Evolutionary conservation across 2,888 invertebrate species (phyloP), one percentile per base, ranked within the genome.

Genomic region (Oithona nana): DNA sequence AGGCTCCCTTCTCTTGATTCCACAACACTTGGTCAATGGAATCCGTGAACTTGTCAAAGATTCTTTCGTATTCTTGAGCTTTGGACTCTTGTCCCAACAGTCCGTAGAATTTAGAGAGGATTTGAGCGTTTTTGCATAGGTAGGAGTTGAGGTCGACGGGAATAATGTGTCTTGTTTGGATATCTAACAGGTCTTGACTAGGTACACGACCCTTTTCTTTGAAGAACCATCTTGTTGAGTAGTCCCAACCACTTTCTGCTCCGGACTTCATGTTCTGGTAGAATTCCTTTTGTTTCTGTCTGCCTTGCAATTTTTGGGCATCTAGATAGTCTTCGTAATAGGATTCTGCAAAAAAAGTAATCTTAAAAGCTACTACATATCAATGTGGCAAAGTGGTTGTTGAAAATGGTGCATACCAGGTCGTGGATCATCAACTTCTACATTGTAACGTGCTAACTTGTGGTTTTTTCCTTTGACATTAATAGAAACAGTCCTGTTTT

Each of bases 211-310:
- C 49, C n/a, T 49, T 30, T 52, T 28, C 54, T 4, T 54, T 73
- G 64, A 85, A 80, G 71, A 87, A 86, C 93, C 93, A 94, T 58
- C 94, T 78, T 1, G 84, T 83, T 0, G 88, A 89, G 74, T 93
- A 95, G 72, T 95, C 94, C 93, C 93, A 93, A 1, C 95, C 95
- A 0, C 89, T 89, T 72, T 94, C 94, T 0, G 92, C 92, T 0
- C 85, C 92, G 0, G 92, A 83, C 69, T 89, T 89, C 29, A 94
- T 70, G 70, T 93, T 84, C 0, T 85, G 82, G 71, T 86, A 90
- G 67, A 86, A 77, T 39, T 81, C 77, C 66, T 75, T 75, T 57
- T 76, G 75, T 51, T 74, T 71, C 13, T 73, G 71, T 16, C 68
- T 68, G 13, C 68, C 64, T 13, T 74, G 66, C 13, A 51, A 29